Conservation (phyloP, 2,797 vertebrate species). For the Anas georgica region DNA sequence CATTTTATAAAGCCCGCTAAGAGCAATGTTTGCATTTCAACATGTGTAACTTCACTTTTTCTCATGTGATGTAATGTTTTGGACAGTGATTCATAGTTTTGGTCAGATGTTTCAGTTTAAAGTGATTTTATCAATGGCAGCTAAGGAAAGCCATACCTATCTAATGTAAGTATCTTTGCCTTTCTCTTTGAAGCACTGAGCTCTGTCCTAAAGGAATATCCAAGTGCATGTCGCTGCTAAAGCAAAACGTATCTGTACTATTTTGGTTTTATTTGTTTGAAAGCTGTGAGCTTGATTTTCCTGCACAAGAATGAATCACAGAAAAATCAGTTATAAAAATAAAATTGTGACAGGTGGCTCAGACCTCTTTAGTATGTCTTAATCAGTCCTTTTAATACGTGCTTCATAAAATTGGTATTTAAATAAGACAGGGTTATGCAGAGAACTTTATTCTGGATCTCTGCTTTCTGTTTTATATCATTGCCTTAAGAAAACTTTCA, state of each 20-base stretch:
- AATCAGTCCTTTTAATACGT: background rate
- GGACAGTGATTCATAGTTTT: background rate
- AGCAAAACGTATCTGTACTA: constrained; percentile 1
- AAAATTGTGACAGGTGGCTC: background rate
- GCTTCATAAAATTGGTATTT: background rate
- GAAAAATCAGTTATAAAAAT: background rate
- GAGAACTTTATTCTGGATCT: background rate
- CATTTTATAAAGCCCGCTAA: background rate
- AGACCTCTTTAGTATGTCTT: background rate
- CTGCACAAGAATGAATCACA: background rate
- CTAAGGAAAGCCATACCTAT: background rate
- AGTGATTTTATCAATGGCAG: background rate
- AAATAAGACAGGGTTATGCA: background rate
- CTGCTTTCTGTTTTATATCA: background rate
- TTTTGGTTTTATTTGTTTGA: background rate
- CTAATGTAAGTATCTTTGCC: background rate
- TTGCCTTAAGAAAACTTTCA: background rate
- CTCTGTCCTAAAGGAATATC: constrained; percentile 1
- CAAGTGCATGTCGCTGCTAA: background rate
- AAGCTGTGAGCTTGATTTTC: background rate
- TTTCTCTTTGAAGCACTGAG: background rate
- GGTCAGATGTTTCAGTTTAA: constrained; percentile 6
- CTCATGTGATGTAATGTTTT: background rate
- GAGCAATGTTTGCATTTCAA: background rate
- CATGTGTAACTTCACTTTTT: background rate